These are phyloP conservation scores for Spodoptera littoralis DNA, from an alignment of 2,888 invertebrate species.

Conservation along the genomic window DNA sequence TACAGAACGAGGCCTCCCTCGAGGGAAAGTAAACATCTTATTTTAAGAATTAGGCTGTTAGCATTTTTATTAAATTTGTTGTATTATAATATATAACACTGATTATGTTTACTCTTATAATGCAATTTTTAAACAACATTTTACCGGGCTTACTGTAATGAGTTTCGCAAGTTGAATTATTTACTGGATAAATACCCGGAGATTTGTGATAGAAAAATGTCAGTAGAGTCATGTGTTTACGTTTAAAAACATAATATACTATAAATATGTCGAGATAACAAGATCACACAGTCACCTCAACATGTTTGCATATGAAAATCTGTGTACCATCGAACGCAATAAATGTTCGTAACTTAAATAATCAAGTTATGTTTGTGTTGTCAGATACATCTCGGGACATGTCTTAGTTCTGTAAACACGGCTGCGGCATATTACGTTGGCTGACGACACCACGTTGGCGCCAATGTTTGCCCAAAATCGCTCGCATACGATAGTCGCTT, in stretches of 20 bases:
- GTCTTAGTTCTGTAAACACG: slow-evolving; percentile 53
- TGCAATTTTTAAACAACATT: no score
- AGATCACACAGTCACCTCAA: background rate
- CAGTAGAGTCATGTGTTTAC: no score
- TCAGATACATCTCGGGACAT: slow-evolving; percentile 43
- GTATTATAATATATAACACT: background rate
- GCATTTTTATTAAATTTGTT: background rate
- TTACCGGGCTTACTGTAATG: no score
- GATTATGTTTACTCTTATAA: no score
- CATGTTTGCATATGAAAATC: slow-evolving; percentile 14
- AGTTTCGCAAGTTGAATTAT: no score
- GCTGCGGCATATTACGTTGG: slow-evolving; percentile 47
- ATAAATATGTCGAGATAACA: no score
- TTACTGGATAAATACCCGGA: no score
- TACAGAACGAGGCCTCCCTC: background rate
- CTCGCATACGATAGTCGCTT: slow-evolving; percentile 14
- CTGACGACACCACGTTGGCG: slow-evolving; percentile 17
- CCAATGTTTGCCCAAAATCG: slow-evolving; percentile 47
- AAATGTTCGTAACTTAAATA: slow-evolving; percentile 57
- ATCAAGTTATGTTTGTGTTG: slow-evolving; percentile 54
- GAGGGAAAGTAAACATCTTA: background rate
- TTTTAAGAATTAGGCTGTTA: slow-evolving; percentile 1
- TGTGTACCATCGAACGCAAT: slow-evolving; percentile 28
- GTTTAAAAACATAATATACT: no score
- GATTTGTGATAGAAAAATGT: no score